phyloP scores from a whole-genome alignment of 2,113 vertebrate genomes.

The Nicator chloris region DNA sequence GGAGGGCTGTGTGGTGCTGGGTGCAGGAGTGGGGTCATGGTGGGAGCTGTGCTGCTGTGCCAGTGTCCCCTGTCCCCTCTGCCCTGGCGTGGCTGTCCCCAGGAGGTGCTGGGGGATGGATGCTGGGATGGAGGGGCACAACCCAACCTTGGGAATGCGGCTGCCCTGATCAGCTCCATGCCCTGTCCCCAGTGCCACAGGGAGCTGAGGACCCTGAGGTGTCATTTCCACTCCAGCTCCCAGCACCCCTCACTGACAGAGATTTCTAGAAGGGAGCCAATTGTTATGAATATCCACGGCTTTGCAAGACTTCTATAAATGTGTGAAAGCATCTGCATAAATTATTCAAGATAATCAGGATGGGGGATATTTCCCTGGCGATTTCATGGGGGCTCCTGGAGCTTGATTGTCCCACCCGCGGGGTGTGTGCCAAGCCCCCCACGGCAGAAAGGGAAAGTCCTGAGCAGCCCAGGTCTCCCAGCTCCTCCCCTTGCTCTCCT shows the following conservation, averaged over 20 bases:
- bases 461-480: neutral
- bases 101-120: neutral
- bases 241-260: rapidly evolving
- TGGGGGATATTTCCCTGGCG: neutral
- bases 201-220: neutral
- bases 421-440: neutral
- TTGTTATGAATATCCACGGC: neutral
- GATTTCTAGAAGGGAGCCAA: neutral
- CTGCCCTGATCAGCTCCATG: neutral
- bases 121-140: neutral
- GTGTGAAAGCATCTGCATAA: neutral
- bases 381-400: neutral
- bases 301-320: neutral
- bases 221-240: neutral
- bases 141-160: neutral
- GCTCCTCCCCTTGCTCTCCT: neutral
- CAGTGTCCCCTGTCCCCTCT: neutral
- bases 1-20: neutral
- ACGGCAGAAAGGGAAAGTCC: neutral
- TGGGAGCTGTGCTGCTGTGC: neutral
- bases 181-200: neutral
- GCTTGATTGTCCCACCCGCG: neutral
- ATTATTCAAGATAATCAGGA: slow-evolving; percentile 42
- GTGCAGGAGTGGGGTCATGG: rapidly evolving
- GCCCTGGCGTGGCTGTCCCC: neutral